Base-by-base conservation (phyloP, 2,113 vertebrate species). In the Ploceus nigricollis region DNA sequence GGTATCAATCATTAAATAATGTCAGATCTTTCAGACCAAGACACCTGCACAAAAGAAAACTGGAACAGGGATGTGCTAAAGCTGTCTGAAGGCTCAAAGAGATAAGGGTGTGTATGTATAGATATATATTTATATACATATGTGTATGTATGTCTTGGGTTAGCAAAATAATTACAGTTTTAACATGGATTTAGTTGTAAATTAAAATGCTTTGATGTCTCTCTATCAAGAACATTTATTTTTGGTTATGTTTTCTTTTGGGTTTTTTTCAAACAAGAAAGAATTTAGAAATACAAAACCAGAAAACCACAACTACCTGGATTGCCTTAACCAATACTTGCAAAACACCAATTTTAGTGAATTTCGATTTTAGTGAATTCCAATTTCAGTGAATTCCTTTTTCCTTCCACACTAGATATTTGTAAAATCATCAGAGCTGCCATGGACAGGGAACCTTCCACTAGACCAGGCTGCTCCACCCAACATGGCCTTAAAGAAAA, bases 81-180 rank as follows among this genome's bases (percentile, higher is more conserved):
- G 37, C 27, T 65, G n/a, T 2, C 21, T 13, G 18, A 79, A 23
- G 17, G 42, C 65, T 69, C 48, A 15, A 7, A 30, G 1, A 40
- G 15, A 27, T 4, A 18, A 15, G 3, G 3, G 1, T 10, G 9
- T 37, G 2, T 10, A 3, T 5, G 2, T 8, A 13, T 10, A 1
- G 10, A 19, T 56, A 6, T 24, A 8, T 33, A 27, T 35, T 19
- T 18, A 45, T 8, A 16, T 19, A 53, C 4, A 69, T 20, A 28
- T 10, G 60, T 15, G 5, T 18, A 20, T 45, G 8, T 12, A 30
- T 40, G 35, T 50, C 48, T 2, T 3, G 14, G 42, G 15, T 35
- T 25, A 28, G 30, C 71, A 44, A 44, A 90, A 53, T n/a, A 64
- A 53, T 0, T 19, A 45, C 69, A 47, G 30, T 11, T 71, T 69